A percentile compares a stretch with the other conserved stretches of the same genome.
These are phyloP conservation scores for Limonius californicus DNA, from an alignment of 1,140 invertebrate species.

Conservation along the genomic window DNA sequence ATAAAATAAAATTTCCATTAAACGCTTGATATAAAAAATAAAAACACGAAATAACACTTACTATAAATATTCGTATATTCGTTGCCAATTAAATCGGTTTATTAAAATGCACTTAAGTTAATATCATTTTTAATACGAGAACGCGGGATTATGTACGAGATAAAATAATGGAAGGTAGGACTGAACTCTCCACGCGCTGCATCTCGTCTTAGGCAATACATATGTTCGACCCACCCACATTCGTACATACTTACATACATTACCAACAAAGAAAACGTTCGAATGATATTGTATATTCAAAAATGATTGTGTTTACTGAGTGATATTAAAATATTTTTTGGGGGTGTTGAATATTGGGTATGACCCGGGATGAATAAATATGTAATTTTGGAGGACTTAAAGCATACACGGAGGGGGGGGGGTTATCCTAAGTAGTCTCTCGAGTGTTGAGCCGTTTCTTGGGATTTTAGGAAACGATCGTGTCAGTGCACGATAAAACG, in stretches of 20 bases:
- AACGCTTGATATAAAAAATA: neutral
- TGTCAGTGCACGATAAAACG: conserved; percentile 22
- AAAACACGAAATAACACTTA: conserved; percentile 3
- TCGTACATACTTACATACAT: no score
- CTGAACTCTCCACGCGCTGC: neutral
- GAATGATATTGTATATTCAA: no score
- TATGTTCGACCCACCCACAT: no score
- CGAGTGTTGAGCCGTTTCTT: neutral
- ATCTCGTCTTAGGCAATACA: no score
- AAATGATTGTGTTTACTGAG: no score
- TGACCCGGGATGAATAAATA: no score
- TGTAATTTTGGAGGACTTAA: no score
- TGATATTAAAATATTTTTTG: no score
- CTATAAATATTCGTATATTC: conserved; percentile 2
- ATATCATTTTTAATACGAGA: conserved; percentile 2
- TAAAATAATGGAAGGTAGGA: neutral
- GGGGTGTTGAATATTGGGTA: no score
- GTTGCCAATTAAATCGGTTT: conserved; percentile 6
- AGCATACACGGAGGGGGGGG: neutral
- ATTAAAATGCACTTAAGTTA: conserved; percentile 8
- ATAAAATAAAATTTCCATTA: neutral
- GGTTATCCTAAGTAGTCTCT: neutral
- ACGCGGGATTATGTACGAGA: neutral
- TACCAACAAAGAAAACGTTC: no score
- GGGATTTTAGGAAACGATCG: conserved; percentile 23